Conservation (phyloP, 2,113 vertebrate genomes). For the Chitala chitala region DNA sequence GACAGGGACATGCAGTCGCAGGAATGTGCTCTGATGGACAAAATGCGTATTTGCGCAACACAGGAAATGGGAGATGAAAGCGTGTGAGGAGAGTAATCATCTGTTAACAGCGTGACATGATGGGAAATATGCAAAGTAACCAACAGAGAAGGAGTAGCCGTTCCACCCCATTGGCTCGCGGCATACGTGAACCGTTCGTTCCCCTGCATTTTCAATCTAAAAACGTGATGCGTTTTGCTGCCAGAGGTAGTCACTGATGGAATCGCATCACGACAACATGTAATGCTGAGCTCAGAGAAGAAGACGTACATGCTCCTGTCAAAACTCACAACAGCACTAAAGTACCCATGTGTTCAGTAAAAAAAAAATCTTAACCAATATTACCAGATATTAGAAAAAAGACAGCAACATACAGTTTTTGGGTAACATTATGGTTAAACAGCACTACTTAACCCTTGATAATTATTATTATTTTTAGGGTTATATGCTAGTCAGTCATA, state of each 20-base stretch:
- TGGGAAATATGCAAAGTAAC: conserved; percentile 69
- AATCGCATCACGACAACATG: conserved; percentile 13
- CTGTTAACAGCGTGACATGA: conserved; percentile 67
- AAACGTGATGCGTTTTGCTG: conserved; percentile 48
- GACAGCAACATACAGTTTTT: not conserved
- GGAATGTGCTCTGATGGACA: conserved; percentile 22
- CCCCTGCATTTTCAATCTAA: conserved; percentile 45
- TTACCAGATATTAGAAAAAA: too few species aligned
- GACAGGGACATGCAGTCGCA: not conserved
- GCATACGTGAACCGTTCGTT: conserved; percentile 46
- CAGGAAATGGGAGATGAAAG: conserved; percentile 50
- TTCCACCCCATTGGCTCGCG: conserved; percentile 62
- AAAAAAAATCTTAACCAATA: too few species aligned
- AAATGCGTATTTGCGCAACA: conserved; percentile 38
- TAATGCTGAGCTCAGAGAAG: not conserved
- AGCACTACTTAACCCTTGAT: not conserved
- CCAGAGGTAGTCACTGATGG: conserved; percentile 1
- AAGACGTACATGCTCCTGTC: not conserved
- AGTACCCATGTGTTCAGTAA: too few species aligned
- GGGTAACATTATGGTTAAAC: not conserved
- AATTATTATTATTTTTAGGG: not conserved
- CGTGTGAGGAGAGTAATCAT: conserved; percentile 67
- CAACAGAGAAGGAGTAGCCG: conserved; percentile 52
- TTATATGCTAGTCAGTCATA: too few species aligned
- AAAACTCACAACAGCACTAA: too few species aligned